Evolutionary conservation across 2,797 vertebrate genomes (phyloP), one percentile per base, ranked within the genome.

Genomic region (Peromyscus attwateri): DNA sequence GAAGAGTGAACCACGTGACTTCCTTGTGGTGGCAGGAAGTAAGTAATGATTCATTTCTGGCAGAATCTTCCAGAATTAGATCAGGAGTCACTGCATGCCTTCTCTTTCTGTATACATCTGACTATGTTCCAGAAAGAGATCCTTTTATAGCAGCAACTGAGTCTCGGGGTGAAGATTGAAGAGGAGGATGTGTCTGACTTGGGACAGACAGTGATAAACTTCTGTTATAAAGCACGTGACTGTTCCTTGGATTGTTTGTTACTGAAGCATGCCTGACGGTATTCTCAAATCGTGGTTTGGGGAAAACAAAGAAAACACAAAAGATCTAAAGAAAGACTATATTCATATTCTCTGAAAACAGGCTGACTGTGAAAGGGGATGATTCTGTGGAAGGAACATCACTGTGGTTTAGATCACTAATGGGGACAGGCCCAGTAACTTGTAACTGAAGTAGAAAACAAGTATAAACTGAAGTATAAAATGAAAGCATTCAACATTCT

Each of bases 61-160:
- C 31, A 52, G 79, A 97, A 75, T 23, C 29, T 76, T 93, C 77
- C n/a, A 90, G 88, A 80, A 23, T 83, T 57, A 89, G 31, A 5
- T 6, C 19, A 25, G 5, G 23, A 46, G 25, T 60, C 66, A 31
- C 14, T 46, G 1, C 3, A 52, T 60, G 34, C 43, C 83, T 77
- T 81, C 73, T 57, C 62, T 85, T 81, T 71, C 52, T 79, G 27
- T 75, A 2, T 46, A 34, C 14, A 64, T 62, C 34, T 88, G 31
- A 40, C 16, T 52, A 11, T n/a, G 43, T 73, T 92, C 37, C 87
- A 89, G 17, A 89, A 76, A 60, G 19, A 75, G 9, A 8, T 16
- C 52, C 13, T 55, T 49, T 37, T 66, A 46, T 52, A 46, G 55
- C 2, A 37, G 55, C 2, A 37, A 17, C 85, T 80, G 75, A 31